Conservation (phyloP, 2,113 vertebrate genomes). For the Jacana jacana region DNA sequence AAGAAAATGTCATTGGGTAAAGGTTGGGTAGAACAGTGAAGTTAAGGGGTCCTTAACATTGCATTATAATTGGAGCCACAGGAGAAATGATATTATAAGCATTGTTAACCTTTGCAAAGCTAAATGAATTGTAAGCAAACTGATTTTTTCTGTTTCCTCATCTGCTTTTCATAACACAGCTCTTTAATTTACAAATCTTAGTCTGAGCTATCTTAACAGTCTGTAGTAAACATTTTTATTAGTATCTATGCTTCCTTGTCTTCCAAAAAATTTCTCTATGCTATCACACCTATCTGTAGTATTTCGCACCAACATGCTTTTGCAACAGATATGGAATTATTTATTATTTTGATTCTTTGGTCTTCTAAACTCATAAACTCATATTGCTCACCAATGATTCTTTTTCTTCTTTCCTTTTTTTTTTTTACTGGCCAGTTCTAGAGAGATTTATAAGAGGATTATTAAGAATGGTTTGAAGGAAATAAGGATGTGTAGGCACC, state of each 20-base stretch:
- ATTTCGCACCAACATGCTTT: background rate
- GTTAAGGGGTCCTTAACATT: background rate
- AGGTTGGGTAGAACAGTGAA: background rate
- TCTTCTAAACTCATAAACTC: background rate
- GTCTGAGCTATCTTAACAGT: background rate
- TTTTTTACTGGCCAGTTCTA: background rate
- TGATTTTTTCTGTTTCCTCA: background rate
- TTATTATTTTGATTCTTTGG: background rate
- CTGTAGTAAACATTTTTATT: background rate
- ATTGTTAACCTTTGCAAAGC: conserved; percentile 8
- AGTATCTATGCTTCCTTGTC: background rate
- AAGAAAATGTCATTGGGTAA: conserved; percentile 19
- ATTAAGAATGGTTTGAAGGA: background rate
- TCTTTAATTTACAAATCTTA: background rate
- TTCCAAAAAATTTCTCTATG: background rate
- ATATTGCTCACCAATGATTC: background rate
- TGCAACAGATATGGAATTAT: background rate
- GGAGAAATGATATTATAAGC: background rate
- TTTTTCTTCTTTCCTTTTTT: background rate
- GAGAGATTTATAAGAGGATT: background rate
- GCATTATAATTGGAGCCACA: background rate
- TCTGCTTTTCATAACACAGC: background rate
- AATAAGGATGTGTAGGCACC: background rate
- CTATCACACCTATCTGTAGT: background rate
- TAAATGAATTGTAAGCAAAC: background rate